phyloP scores from a whole-genome alignment of 2,113 vertebrate genomes.

The Gallinago undulata region DNA sequence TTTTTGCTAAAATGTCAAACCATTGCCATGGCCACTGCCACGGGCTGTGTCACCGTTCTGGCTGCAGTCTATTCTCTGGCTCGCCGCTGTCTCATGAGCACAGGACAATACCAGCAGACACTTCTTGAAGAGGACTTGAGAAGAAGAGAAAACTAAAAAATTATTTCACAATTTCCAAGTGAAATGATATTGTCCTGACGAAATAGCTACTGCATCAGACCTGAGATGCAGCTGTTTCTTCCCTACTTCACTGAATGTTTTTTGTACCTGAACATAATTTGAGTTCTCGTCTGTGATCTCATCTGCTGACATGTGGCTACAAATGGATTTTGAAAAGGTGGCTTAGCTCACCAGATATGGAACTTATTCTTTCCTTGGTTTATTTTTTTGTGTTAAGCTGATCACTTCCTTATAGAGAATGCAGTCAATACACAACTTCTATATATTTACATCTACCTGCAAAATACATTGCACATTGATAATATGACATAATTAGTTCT shows the following conservation, averaged over 20 bases:
- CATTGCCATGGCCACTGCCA: not conserved
- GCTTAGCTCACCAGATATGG: not conserved
- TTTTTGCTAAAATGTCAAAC: not conserved
- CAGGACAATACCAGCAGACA: not conserved
- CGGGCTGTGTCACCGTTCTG: not conserved
- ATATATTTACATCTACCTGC: not conserved
- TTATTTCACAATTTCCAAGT: not conserved
- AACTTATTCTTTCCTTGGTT: not conserved
- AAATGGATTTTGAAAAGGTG: not conserved
- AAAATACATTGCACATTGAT: not conserved
- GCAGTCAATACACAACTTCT: not conserved
- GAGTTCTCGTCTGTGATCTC: not conserved
- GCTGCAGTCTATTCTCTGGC: not conserved
- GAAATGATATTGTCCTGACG: not conserved
- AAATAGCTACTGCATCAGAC: not conserved
- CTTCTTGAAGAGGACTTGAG: not conserved
- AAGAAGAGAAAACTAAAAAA: not conserved
- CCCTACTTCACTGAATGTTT: not conserved
- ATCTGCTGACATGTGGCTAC: not conserved
- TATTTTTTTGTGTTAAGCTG: not conserved
- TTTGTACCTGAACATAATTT: not conserved
- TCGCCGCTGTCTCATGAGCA: fast-evolving
- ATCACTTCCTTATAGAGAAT: not conserved
- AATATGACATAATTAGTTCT: not conserved
- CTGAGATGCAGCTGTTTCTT: not conserved